Evolutionary conservation across 2,888 invertebrate species (phyloP).

Genomic region (Melieria omissa): DNA sequence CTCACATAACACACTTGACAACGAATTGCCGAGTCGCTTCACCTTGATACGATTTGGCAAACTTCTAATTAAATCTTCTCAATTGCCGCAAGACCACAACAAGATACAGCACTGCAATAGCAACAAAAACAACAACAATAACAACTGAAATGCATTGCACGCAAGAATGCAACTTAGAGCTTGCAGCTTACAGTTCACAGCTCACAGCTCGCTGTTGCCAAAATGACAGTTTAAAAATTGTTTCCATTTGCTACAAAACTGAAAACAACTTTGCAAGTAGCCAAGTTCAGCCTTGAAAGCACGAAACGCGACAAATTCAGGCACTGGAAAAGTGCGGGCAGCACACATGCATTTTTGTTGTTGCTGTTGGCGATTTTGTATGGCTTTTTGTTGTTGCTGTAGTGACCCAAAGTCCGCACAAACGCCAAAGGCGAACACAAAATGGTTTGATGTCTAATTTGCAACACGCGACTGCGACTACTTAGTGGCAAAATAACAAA

Average conservation of each 20-base stretch:
- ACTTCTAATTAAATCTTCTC: background rate
- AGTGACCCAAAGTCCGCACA: background rate
- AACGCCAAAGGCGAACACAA: constrained; percentile 17
- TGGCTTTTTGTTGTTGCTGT: constrained; percentile 1
- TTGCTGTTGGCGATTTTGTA: background rate
- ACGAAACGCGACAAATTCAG: background rate
- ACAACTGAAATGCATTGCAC: too few species aligned
- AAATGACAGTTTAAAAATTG: constrained; percentile 20
- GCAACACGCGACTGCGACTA: constrained; percentile 18
- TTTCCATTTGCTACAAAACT: constrained; percentile 9
- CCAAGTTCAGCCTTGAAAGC: constrained; percentile 21
- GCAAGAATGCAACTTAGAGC: too few species aligned
- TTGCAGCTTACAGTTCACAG: too few species aligned
- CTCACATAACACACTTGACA: background rate
- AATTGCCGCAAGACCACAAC: too few species aligned
- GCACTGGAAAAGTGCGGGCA: background rate
- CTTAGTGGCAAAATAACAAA: too few species aligned
- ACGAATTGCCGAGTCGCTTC: constrained; percentile 36
- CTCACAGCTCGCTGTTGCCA: too few species aligned
- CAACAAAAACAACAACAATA: too few species aligned
- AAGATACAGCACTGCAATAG: too few species aligned
- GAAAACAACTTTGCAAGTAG: constrained; percentile 20
- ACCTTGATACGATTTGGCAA: constrained; percentile 45
- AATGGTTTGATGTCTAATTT: constrained; percentile 26
- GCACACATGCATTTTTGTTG: background rate